phyloP scores from a whole-genome alignment of 2,113 vertebrate species.

The Phasianus colchicus region DNA sequence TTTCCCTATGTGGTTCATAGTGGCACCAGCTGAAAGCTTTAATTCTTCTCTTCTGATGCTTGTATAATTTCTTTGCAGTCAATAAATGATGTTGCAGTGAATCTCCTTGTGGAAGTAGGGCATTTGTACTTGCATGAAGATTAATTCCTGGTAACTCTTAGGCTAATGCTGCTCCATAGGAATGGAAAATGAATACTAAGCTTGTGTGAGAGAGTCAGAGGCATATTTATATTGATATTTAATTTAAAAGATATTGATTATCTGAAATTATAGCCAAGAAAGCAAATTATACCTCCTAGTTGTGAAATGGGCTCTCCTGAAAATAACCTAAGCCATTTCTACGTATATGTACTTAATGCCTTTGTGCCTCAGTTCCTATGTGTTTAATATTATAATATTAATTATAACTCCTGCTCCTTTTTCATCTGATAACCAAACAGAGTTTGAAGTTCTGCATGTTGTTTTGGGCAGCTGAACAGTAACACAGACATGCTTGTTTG shows the following conservation, averaged over 20 bases:
- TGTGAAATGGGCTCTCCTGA: background rate
- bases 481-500: background rate
- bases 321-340: background rate
- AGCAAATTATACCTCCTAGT: background rate
- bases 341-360: background rate
- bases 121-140: background rate
- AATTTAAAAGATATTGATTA: background rate
- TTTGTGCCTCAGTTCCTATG: background rate
- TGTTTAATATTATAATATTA: background rate
- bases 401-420: background rate
- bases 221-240: background rate
- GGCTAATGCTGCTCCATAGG: background rate
- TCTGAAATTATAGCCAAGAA: background rate
- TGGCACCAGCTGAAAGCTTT: background rate
- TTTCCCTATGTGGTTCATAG: background rate
- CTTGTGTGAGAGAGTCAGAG: background rate
- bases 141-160: background rate
- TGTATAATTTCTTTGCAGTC: background rate
- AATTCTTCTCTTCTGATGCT: background rate
- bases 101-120: background rate
- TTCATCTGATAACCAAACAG: background rate
- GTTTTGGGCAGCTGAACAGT: background rate
- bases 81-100: slow-evolving; percentile 9
- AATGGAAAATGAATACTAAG: background rate
- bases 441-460: background rate